These are phyloP conservation scores for Bugula neritina DNA, from an alignment of 2,888 invertebrate species.

Conservation along the genomic window DNA sequence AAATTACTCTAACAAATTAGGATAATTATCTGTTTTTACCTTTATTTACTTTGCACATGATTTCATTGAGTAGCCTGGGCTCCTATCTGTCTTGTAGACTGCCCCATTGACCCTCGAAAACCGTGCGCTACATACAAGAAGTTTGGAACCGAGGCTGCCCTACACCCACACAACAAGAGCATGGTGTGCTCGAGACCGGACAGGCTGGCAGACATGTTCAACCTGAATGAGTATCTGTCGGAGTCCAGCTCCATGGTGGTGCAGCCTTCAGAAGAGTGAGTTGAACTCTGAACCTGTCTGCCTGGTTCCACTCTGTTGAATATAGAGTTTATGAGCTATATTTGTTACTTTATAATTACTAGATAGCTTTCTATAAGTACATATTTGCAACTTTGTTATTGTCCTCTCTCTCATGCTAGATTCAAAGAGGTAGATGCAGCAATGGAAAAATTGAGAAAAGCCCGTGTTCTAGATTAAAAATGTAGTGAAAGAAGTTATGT, in stretches of 20 bases:
- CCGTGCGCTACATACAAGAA: slow-evolving; percentile 23
- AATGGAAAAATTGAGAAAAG: no score
- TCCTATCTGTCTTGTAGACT: not conserved
- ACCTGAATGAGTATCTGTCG: not conserved
- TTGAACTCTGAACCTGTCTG: no score
- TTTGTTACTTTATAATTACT: no score
- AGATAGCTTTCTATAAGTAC: no score
- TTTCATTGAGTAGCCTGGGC: not conserved
- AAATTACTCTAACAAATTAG: no score
- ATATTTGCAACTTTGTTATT: no score
- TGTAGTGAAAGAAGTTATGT: no score
- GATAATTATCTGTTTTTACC: not conserved
- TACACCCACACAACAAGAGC: slow-evolving; percentile 22
- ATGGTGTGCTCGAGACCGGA: slow-evolving; percentile 26
- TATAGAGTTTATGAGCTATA: no score
- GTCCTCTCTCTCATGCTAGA: no score
- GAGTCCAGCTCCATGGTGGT: slow-evolving; percentile 21
- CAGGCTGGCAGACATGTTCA: slow-evolving; percentile 24
- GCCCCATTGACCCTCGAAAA: not conserved
- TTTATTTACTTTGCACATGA: not conserved
- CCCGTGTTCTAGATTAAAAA: no score
- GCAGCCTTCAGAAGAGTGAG: slow-evolving; percentile 22
- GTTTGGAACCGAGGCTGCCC: slow-evolving; percentile 2
- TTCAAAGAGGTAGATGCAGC: no score
- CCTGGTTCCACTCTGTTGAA: no score